Evolutionary conservation across 2,113 vertebrate species (phyloP).

Genomic region (Corythornis vintsioides): DNA sequence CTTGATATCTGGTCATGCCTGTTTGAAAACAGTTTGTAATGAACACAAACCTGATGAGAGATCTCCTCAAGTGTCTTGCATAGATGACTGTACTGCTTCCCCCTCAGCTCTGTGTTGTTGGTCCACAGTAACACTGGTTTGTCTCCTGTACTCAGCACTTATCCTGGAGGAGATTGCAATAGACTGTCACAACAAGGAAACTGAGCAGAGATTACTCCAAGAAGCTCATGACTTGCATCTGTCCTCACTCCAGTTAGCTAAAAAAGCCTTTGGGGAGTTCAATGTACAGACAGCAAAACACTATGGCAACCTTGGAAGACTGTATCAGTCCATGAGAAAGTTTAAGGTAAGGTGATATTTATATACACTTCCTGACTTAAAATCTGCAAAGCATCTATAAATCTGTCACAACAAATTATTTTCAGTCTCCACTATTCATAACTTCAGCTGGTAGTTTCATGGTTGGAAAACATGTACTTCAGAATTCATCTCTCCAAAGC

Average conservation of each 20-base stretch:
- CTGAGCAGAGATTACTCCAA: conserved; percentile 94
- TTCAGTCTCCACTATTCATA: rapidly evolving
- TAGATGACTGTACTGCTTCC: not conserved
- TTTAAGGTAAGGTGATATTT: conserved; percentile 86
- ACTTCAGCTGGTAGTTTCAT: not conserved
- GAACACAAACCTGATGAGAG: not conserved
- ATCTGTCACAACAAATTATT: not conserved
- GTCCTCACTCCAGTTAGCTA: conserved; percentile 95
- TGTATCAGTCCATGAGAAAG: conserved; percentile 99
- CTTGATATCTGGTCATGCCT: not conserved
- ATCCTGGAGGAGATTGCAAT: conserved; percentile 99
- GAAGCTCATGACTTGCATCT: conserved; percentile 98
- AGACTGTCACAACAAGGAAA: conserved; percentile 98
- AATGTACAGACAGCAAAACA: conserved; percentile 99
- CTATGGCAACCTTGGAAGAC: conserved; percentile 96
- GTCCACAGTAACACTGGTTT: not conserved
- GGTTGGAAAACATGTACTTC: not conserved
- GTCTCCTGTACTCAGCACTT: conserved; percentile 79
- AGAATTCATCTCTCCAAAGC: not conserved
- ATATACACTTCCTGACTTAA: not conserved
- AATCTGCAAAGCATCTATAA: not conserved
- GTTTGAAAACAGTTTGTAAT: not conserved
- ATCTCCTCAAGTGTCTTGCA: not conserved
- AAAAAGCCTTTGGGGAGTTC: conserved; percentile 99
- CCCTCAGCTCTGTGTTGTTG: not conserved